Base-by-base conservation (phyloP, 1,140 invertebrate genomes). In the Drosophila ambigua region DNA sequence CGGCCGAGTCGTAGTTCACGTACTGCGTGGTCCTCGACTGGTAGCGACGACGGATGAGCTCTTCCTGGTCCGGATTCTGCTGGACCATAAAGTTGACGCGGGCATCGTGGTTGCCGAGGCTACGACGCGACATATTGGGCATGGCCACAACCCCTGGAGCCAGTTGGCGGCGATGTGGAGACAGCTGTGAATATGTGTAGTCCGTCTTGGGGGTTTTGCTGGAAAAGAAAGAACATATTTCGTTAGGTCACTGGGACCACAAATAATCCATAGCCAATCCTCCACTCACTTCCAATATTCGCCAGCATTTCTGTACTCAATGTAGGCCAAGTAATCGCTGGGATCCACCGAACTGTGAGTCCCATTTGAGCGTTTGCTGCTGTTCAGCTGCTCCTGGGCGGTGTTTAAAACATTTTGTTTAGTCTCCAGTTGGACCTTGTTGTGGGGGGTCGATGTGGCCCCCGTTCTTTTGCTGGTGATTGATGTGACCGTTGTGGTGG, bases 121-220 rank as follows among this genome's bases (percentile, higher is more conserved):
- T 94, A 50, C 94, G 93, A 13, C 96, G 93, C 0, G 96, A 96
- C 96, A 97, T 96, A 89, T 97, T 97, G 2, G 96, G 96, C 93
- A 96, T 96, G 16, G 95, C 95, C 62, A 96, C 93, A 63, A 96
- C 93, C 20, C 96, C 96, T 3, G 96, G 95, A 0, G 95, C 95
- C 62, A 96, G 92, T 91, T 96, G 95, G 66, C 95, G 94, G 16
- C 96, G 94, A 92, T 95, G 95, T 67, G 94, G 94, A n/a, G 96
- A 96, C 43, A 94, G 89, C 44, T 93, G 93, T 0, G 96, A 96
- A 91, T 97, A 97, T 5, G 96, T 96, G 91, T 96, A 97, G 92
- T 96, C 96, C 69, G 96, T 96, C 92, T 96, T 96, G 5, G 96
- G 95, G 78, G 95, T 96, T 87, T 95, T 95, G 87, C 95, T 95